Evolutionary conservation across 1,140 invertebrate species (phyloP).

Genomic region (Sogatella furcifera): DNA sequence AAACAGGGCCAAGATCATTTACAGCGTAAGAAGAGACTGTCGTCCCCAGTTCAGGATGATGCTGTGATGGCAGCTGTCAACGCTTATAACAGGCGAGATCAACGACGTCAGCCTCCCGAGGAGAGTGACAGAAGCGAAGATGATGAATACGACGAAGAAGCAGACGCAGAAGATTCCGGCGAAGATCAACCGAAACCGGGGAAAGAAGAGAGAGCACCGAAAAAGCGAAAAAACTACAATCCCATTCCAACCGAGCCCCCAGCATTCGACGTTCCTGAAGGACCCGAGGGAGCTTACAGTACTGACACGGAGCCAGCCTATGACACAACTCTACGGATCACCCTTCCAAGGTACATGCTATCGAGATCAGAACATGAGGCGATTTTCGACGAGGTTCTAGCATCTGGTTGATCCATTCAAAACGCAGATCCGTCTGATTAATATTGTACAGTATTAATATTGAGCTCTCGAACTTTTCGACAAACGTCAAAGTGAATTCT

Average conservation of each 20-base stretch:
- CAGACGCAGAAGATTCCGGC: conserved; percentile 11
- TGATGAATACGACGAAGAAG: conserved; percentile 16
- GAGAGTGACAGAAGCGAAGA: conserved; percentile 2
- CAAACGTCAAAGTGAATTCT: too few relatives aligned
- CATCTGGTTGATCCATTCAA: conserved; percentile 14
- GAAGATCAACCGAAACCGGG: not conserved
- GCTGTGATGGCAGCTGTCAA: not conserved
- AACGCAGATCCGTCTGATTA: too few relatives aligned
- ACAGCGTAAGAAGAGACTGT: not conserved
- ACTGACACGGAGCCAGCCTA: conserved; percentile 50
- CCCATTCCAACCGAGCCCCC: conserved; percentile 18
- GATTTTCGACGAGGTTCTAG: conserved; percentile 45
- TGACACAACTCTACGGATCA: conserved; percentile 46
- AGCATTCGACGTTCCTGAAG: conserved; percentile 21
- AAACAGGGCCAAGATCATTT: not conserved
- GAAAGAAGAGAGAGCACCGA: conserved; percentile 8
- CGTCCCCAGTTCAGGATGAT: not conserved
- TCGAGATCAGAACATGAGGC: conserved; percentile 50
- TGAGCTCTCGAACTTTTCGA: too few relatives aligned
- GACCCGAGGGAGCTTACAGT: conserved; percentile 35
- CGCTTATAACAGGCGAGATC: not conserved
- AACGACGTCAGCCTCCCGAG: not conserved
- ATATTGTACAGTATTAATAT: too few relatives aligned
- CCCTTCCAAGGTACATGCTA: conserved; percentile 54
- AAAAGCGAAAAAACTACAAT: conserved; percentile 12